Evolutionary conservation across 2,797 vertebrate species (phyloP).

Genomic region (Hemibagrus guttatus): DNA sequence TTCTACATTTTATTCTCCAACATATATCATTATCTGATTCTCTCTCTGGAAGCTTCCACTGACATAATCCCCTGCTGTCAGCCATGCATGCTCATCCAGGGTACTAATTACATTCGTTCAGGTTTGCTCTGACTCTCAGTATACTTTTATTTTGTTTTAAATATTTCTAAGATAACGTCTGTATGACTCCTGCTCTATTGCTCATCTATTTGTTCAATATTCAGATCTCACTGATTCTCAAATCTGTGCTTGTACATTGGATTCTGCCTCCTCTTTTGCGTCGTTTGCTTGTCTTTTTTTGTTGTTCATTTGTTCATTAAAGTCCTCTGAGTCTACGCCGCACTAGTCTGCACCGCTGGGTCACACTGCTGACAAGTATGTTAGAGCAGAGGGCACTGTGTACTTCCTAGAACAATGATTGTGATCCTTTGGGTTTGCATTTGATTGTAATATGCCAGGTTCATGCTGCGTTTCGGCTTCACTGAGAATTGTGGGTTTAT

Average conservation of each 20-base stretch:
- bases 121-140: not conserved
- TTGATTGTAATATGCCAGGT: not conserved
- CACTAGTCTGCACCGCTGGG: not conserved
- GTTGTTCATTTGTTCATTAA: not conserved
- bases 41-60: not conserved
- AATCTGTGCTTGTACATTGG: not conserved
- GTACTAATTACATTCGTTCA: not conserved
- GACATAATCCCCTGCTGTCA: not conserved
- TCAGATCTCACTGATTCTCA: not conserved
- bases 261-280: not conserved
- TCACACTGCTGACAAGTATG: not conserved
- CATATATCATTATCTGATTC: not conserved
- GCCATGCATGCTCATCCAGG: not conserved
- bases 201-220: not conserved
- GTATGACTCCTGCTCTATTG: not conserved
- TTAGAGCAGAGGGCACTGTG: not conserved
- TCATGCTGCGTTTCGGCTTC: not conserved
- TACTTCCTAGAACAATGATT: not conserved
- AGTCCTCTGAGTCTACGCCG: not conserved
- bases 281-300: not conserved
- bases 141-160: not conserved
- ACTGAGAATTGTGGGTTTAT: conserved; percentile 7
- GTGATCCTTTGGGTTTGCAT: not conserved
- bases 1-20: not conserved
- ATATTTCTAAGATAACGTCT: not conserved